phyloP scores from a whole-genome alignment of 1,140 invertebrate species.

The Elymnias hypermnestra region DNA sequence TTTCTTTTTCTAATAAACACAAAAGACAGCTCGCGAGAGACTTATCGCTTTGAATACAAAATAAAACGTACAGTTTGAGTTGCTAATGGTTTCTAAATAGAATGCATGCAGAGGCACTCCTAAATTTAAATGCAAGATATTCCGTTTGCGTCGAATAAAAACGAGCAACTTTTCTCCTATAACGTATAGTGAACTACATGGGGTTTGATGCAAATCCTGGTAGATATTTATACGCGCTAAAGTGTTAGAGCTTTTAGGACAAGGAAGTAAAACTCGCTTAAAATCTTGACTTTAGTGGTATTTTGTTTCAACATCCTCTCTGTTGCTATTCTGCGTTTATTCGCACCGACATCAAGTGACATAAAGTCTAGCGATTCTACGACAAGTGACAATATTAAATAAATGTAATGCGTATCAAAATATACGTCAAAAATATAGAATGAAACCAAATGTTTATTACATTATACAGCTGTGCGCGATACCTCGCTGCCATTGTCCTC shows the following conservation, averaged over 20 bases:
- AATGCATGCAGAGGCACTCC: conserved; percentile 3
- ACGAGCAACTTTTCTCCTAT: neutral
- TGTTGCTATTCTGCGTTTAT: too few species aligned
- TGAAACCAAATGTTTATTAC: too few species aligned
- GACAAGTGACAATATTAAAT: too few species aligned
- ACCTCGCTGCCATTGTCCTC: too few species aligned
- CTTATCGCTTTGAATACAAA: conserved; percentile 9
- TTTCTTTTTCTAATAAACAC: conserved; percentile 12
- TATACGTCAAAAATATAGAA: too few species aligned
- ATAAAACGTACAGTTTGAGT: conserved; percentile 7
- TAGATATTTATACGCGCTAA: neutral
- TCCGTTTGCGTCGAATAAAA: neutral
- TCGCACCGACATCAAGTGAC: too few species aligned
- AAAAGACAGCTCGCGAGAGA: conserved; percentile 2
- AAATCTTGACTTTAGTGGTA: neutral
- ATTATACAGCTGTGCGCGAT: too few species aligned
- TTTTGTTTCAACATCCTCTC: neutral
- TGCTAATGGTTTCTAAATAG: conserved; percentile 8
- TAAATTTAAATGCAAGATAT: conserved; percentile 8
- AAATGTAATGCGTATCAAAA: too few species aligned
- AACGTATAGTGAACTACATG: neutral
- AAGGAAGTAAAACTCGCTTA: neutral
- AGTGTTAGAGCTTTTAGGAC: neutral
- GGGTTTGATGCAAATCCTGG: neutral
- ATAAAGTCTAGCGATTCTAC: too few species aligned